Conservation (phyloP, 2,113 vertebrate genomes). For the Muscicapa adusta region DNA sequence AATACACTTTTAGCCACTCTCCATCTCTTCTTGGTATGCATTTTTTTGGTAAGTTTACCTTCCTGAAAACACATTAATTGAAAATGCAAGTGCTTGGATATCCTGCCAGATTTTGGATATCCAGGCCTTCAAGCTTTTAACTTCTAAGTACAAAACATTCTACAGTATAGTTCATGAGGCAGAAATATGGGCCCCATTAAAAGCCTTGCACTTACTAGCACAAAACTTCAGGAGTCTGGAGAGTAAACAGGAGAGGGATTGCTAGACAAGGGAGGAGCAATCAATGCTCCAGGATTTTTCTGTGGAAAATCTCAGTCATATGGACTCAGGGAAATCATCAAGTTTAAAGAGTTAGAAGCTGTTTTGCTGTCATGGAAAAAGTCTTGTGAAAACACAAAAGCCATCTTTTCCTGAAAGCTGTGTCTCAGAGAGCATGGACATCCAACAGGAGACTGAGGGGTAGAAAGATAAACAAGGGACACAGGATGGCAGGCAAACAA, state of each 20-base stretch:
- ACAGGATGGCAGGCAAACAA: not conserved
- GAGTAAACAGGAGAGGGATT: not conserved
- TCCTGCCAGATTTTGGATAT: not conserved
- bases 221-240: not conserved
- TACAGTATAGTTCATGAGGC: not conserved
- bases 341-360: not conserved
- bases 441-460: not conserved
- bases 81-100: not conserved
- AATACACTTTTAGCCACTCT: not conserved
- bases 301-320: not conserved
- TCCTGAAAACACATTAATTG: not conserved
- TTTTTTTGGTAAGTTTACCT: not conserved
- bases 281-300: not conserved
- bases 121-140: not conserved
- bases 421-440: not conserved
- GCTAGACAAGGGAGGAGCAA: not conserved
- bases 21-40: not conserved
- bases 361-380: not conserved
- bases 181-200: not conserved
- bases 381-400: not conserved
- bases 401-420: not conserved
- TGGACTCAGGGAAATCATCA: not conserved
- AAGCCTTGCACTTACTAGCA: not conserved
- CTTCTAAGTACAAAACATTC: not conserved
- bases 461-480: not conserved